Percentiles rank a stretch among this genome's conserved stretches.
These are phyloP conservation scores for Naso thynnoides DNA, from an alignment of 2,797 vertebrate species.

Conservation along the genomic window DNA sequence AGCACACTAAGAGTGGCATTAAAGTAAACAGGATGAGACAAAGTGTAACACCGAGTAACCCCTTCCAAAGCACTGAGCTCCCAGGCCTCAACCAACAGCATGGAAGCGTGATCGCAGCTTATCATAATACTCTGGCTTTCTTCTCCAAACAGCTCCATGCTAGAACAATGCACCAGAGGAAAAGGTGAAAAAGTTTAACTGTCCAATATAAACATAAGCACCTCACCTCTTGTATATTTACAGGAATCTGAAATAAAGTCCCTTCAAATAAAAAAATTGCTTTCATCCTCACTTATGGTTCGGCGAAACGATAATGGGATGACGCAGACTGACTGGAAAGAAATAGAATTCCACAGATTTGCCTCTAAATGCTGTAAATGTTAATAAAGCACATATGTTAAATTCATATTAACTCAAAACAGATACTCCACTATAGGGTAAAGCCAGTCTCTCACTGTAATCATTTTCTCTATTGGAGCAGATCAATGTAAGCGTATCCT, in stretches of 20 bases:
- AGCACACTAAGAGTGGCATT: constrained; percentile 54
- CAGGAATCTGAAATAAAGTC: constrained; percentile 28
- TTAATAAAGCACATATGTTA: constrained; percentile 42
- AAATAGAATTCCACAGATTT: constrained; percentile 30
- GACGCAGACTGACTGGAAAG: constrained; percentile 39
- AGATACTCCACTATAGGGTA: constrained; percentile 38
- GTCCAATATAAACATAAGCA: constrained; percentile 36
- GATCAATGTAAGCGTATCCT: constrained; percentile 33
- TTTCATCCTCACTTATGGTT: constrained; percentile 19
- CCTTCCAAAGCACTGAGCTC: constrained; percentile 59
- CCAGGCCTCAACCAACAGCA: constrained; percentile 56
- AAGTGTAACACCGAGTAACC: constrained; percentile 58
- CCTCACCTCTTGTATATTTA: constrained; percentile 23
- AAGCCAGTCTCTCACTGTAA: constrained; percentile 19
- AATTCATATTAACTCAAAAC: constrained; percentile 47
- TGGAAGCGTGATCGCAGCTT: constrained; percentile 62
- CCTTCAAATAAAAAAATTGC: constrained; percentile 7
- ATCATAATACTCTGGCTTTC: constrained; percentile 69
- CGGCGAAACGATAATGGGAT: constrained; percentile 31
- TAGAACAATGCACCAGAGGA: constrained; percentile 53
- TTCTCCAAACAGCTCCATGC: constrained; percentile 54
- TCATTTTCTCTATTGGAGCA: constrained; percentile 16
- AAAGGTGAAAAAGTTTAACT: constrained; percentile 37
- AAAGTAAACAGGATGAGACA: constrained; percentile 75
- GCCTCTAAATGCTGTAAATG: constrained; percentile 37